phyloP scores from a whole-genome alignment of 2,797 vertebrate species.

The Centropyge bicolor region DNA sequence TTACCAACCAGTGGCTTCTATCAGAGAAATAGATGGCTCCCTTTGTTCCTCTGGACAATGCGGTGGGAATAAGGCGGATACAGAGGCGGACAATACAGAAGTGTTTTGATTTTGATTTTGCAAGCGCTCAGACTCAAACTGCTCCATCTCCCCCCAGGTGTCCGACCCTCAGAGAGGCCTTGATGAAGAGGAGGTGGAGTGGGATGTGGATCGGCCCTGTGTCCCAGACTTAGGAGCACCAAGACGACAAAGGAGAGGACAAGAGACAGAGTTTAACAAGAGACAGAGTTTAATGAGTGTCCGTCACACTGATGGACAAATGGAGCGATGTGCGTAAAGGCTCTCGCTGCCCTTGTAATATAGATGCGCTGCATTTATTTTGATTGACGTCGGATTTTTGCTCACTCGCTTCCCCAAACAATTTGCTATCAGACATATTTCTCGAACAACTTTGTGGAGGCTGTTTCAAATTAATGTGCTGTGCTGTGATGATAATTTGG shows the following conservation, averaged over 20 bases:
- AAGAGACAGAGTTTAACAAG: constrained; percentile 12
- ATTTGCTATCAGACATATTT: neutral
- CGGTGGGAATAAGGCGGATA: constrained; percentile 87
- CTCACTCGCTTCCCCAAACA: neutral
- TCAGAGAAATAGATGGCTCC: constrained; percentile 93
- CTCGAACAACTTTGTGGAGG: neutral
- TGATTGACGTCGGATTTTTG: neutral
- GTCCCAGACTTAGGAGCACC: constrained; percentile 12
- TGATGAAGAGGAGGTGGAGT: constrained; percentile 9
- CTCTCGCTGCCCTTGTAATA: constrained; percentile 2
- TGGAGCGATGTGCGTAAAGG: constrained; percentile 1
- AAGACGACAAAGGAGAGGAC: constrained; percentile 11
- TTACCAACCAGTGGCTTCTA: constrained; percentile 94
- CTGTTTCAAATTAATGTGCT: neutral
- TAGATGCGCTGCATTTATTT: constrained; percentile 19
- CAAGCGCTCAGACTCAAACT: constrained; percentile 60
- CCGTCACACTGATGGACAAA: constrained; percentile 24
- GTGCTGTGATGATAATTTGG: neutral
- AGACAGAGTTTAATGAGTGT: constrained; percentile 36
- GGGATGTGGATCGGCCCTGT: constrained; percentile 8
- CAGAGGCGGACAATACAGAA: constrained; percentile 77
- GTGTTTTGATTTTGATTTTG: constrained; percentile 82
- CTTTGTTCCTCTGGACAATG: constrained; percentile 91
- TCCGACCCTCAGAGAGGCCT: constrained; percentile 34
- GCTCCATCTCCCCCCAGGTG: constrained; percentile 35